Percentiles rank a stretch among this genome's conserved stretches.
Evolutionary conservation across 2,797 vertebrate species (phyloP).

Genomic region (Agapornis canus): DNA sequence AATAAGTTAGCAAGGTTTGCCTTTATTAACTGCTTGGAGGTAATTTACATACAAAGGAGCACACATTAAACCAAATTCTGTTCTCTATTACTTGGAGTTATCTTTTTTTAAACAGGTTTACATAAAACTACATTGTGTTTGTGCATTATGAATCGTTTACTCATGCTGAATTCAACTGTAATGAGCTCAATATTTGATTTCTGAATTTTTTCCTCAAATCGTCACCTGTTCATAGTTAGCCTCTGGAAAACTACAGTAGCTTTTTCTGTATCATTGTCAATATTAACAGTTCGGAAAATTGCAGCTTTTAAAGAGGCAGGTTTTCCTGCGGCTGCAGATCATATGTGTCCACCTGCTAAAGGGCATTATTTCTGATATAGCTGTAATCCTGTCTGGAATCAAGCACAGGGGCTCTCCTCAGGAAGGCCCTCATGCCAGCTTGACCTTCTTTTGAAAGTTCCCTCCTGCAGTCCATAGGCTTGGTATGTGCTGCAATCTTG

Average conservation of each 20-base stretch:
- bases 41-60: slow-evolving; percentile 24
- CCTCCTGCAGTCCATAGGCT: not conserved
- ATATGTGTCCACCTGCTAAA: not conserved
- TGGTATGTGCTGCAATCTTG: not conserved
- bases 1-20: slow-evolving; percentile 26
- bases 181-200: slow-evolving; percentile 69
- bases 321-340: not conserved
- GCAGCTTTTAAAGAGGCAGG: slow-evolving; percentile 19
- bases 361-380: slow-evolving; percentile 15
- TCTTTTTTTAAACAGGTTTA: slow-evolving; percentile 36
- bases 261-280: slow-evolving; percentile 5
- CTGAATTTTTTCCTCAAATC: slow-evolving; percentile 57
- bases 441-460: slow-evolving; percentile 30
- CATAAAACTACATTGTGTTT: slow-evolving; percentile 46
- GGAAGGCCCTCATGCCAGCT: not conserved
- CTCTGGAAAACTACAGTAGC: slow-evolving; percentile 29
- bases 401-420: not conserved
- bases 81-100: slow-evolving; percentile 34
- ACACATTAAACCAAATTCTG: slow-evolving; percentile 6
- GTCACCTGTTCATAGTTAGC: slow-evolving; percentile 74
- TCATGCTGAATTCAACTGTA: slow-evolving; percentile 57
- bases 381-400: slow-evolving; percentile 21
- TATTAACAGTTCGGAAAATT: slow-evolving; percentile 21
- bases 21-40: slow-evolving; percentile 13
- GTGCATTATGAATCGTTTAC: slow-evolving; percentile 68